Evolutionary conservation across 2,888 invertebrate species (phyloP).

Genomic region (Rotaria macrura): DNA sequence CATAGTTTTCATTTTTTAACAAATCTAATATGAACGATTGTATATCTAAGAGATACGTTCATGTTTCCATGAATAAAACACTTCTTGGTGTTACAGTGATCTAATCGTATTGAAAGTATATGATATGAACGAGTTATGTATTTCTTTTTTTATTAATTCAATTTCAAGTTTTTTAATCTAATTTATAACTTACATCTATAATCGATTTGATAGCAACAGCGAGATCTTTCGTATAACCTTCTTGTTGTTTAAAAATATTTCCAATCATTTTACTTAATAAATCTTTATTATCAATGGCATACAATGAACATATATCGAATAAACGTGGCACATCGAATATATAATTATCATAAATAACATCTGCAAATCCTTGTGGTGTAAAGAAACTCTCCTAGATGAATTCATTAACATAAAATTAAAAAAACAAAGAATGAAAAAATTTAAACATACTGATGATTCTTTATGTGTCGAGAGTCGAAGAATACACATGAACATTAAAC

Average conservation of each 20-base stretch:
- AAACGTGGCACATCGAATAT: slow-evolving; percentile 71
- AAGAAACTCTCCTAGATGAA: slow-evolving; percentile 52
- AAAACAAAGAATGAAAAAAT: neutral
- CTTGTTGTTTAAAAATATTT: slow-evolving; percentile 60
- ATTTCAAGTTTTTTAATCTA: too few species aligned
- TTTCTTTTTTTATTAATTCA: too few species aligned
- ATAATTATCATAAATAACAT: slow-evolving; percentile 66
- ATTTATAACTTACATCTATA: slow-evolving; percentile 39
- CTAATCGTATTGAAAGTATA: too few species aligned
- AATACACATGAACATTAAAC: slow-evolving; percentile 60
- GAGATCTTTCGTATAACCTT: slow-evolving; percentile 59
- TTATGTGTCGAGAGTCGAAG: slow-evolving; percentile 67
- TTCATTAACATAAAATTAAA: neutral
- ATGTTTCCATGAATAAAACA: too few species aligned
- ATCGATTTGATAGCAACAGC: slow-evolving; percentile 43
- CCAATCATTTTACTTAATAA: slow-evolving; percentile 60
- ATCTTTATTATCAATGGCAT: slow-evolving; percentile 59
- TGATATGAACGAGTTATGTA: too few species aligned
- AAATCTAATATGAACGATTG: too few species aligned
- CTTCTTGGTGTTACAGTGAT: too few species aligned
- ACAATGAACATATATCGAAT: slow-evolving; percentile 66
- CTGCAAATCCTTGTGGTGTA: slow-evolving; percentile 58
- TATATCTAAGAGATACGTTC: too few species aligned
- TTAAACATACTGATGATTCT: slow-evolving; percentile 59
- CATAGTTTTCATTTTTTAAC: too few species aligned